These are phyloP conservation scores for Smutsia temminckii DNA, from an alignment of 2,797 vertebrate genomes.

Conservation along the genomic window DNA sequence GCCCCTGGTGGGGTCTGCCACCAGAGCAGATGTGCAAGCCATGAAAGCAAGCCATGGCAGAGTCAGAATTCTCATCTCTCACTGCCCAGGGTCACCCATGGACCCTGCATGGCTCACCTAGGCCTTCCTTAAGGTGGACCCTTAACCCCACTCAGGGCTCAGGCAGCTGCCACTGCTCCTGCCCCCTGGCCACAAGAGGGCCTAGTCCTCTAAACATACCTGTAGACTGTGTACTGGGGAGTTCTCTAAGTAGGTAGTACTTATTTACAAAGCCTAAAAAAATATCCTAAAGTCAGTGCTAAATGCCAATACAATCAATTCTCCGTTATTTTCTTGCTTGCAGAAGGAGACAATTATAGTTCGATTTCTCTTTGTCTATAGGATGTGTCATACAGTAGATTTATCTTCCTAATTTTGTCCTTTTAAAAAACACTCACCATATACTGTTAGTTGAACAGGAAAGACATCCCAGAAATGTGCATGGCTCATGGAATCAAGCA, in stretches of 20 bases:
- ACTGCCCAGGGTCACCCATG: background rate
- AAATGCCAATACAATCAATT: background rate
- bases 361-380: background rate
- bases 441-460: background rate
- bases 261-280: background rate
- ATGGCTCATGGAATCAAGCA: rapidly evolving
- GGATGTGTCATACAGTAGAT: background rate
- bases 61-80: background rate
- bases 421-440: background rate
- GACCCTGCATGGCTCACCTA: background rate
- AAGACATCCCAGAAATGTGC: background rate
- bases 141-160: background rate
- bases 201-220: background rate
- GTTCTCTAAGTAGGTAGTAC: background rate
- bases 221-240: background rate
- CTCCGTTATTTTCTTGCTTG: background rate
- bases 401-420: background rate
- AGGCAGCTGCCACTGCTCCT: background rate
- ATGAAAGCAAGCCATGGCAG: background rate
- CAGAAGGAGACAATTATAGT: background rate
- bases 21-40: background rate
- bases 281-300: background rate
- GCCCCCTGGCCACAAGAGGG: background rate
- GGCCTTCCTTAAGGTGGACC: background rate
- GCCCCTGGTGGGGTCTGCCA: background rate